Evolutionary conservation across 2,888 invertebrate genomes (phyloP).

Genomic region (Hermodice carunculata): DNA sequence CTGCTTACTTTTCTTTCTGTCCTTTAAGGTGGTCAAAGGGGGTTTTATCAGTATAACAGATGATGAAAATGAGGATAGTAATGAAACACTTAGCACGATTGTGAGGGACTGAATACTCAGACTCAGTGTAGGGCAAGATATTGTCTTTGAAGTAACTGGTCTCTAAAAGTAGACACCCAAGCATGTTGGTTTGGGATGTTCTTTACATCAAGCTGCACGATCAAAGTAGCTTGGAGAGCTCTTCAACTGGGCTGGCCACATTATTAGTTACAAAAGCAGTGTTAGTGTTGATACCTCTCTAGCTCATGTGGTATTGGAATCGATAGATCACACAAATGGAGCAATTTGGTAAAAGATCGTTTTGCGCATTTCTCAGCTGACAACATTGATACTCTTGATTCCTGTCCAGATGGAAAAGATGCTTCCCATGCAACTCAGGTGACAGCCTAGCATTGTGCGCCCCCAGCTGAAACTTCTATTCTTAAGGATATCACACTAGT

Average conservation of each 20-base stretch:
- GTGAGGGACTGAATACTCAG: too few relatives aligned
- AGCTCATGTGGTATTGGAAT: neutral
- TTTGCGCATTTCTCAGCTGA: conserved; percentile 6
- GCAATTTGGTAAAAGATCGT: neutral
- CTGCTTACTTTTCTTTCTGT: neutral
- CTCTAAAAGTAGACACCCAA: conserved; percentile 5
- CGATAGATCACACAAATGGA: neutral
- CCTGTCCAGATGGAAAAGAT: conserved; percentile 4
- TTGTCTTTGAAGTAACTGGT: neutral
- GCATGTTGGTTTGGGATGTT: neutral
- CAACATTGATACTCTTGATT: conserved; percentile 9
- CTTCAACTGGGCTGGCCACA: neutral
- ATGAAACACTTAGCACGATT: neutral
- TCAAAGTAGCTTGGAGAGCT: neutral
- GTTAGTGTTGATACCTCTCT: neutral
- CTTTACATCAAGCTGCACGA: conserved; percentile 2
- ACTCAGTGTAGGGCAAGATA: conserved; percentile 1
- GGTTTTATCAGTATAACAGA: neutral
- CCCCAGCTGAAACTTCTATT: neutral
- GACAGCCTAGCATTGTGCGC: neutral
- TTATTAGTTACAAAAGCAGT: neutral
- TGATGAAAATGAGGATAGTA: neutral
- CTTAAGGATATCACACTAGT: too few relatives aligned
- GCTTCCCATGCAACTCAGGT: conserved; percentile 6
- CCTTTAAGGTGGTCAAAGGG: neutral